These are phyloP conservation scores for Synchiropus splendidus DNA, from an alignment of 2,113 vertebrate genomes.

Conservation along the genomic window DNA sequence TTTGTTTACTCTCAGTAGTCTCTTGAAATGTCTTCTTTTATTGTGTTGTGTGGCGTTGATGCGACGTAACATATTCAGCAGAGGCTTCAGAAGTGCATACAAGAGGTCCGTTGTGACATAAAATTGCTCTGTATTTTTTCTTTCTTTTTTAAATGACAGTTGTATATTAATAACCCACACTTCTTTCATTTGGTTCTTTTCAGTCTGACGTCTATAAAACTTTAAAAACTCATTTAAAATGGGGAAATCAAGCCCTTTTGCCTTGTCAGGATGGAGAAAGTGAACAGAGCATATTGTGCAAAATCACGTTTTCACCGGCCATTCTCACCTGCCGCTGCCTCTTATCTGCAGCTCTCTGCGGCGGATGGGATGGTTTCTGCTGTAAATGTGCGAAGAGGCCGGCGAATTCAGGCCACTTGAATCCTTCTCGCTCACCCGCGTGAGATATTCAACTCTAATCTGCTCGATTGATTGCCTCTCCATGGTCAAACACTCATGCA, in stretches of 20 bases:
- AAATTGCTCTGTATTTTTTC: too few relatives aligned
- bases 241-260: not conserved
- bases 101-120: too few relatives aligned
- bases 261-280: conserved; percentile 8
- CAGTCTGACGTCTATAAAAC: too few relatives aligned
- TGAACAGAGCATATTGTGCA: not conserved
- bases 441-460: conserved; percentile 46
- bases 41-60: too few relatives aligned
- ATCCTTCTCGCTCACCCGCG: conserved; percentile 14
- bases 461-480: conserved; percentile 56
- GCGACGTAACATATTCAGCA: too few relatives aligned
- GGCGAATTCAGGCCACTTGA: conserved; percentile 22
- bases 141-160: too few relatives aligned
- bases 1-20: too few relatives aligned
- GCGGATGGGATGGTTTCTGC: conserved; percentile 22
- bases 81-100: too few relatives aligned
- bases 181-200: too few relatives aligned
- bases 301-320: conserved; percentile 1
- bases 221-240: too few relatives aligned
- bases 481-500: not conserved
- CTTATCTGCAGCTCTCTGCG: conserved; percentile 5
- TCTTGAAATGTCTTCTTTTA: too few relatives aligned
- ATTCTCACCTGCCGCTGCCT: conserved; percentile 8
- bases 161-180: too few relatives aligned
- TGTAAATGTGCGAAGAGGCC: conserved; percentile 16